Evolutionary conservation across 2,888 invertebrate species (phyloP), one percentile per base, ranked within the genome.

Genomic region (Hecatera dysodea): DNA sequence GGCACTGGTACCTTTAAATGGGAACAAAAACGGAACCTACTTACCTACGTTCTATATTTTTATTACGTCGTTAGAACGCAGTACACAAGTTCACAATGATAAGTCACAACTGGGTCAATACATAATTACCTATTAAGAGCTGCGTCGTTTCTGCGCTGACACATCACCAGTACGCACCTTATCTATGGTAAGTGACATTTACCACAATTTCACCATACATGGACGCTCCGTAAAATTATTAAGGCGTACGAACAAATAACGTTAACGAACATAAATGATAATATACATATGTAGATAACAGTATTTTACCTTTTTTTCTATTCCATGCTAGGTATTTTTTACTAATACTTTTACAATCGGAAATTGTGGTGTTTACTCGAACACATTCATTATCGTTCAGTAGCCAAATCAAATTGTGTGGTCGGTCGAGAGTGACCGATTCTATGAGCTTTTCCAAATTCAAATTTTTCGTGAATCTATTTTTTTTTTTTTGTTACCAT

Each of bases 141-240:
- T 61, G 50, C 63, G 73, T 73, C 55, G 64, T 63, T 15, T 22
- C 19, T 64, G 53, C 66, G 52, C 76, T 76, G 78, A 77, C 77
- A 57, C 77, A 78, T 59, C 53, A 19, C n/a, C 4, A 53, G 59
- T 53, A 68, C 68, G 64, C 73, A 19, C 29, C 68, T 77, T 77
- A 77, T 77, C 77, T 57, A 27, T 29, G 57, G 19, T 53, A 17
- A 39, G 57, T 53, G 56, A 68, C 77, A 77, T 73, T 73, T 57
- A 77, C 73, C 77, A 57, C 77, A 65, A 73, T 65, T 61, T 61
- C 56, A 17, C 60, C 39, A 19, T 77, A 33, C 1, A 56, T 72
- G 39, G 59, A 9, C 9, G 48, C 24, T 66, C 59, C 33, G 57
- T 60, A 50, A 63, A 48, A 42, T 46, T 1, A 36, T 60, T 66